Evolutionary conservation across 1,140 invertebrate genomes (phyloP).

Genomic region (Drosophila baimaii): DNA sequence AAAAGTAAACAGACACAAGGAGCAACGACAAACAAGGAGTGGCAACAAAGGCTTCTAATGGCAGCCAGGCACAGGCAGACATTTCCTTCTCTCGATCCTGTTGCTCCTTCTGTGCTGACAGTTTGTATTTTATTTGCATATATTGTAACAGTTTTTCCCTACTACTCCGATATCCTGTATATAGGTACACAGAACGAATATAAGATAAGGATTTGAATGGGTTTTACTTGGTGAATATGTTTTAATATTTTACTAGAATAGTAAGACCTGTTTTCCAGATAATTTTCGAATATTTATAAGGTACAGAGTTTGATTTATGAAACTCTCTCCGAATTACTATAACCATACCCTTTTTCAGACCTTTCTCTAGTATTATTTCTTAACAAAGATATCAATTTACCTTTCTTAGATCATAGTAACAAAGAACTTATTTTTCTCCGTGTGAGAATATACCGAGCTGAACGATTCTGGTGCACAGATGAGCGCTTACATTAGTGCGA

Average conservation of each 20-base stretch:
- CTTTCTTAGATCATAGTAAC: neutral
- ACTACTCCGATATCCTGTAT: slow-evolving; percentile 17
- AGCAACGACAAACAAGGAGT: slow-evolving; percentile 43
- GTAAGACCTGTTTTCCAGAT: too few species aligned
- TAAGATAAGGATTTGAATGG: neutral
- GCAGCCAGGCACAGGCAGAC: slow-evolving; percentile 38
- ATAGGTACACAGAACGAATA: neutral
- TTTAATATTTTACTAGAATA: neutral
- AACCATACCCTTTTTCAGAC: accelerated
- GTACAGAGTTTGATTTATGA: neutral
- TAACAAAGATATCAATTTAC: too few species aligned
- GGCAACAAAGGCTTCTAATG: slow-evolving; percentile 59
- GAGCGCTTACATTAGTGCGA: slow-evolving; percentile 62
- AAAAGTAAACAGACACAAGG: slow-evolving; percentile 70
- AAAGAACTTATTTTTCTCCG: neutral
- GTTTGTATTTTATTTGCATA: slow-evolving; percentile 78
- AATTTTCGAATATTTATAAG: neutral
- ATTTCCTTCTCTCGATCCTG: slow-evolving; percentile 38
- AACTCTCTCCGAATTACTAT: neutral
- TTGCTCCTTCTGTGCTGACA: slow-evolving; percentile 49
- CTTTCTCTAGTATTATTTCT: too few species aligned
- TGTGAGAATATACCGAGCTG: slow-evolving; percentile 5
- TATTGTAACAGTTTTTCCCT: slow-evolving; percentile 66
- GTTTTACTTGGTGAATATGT: too few species aligned
- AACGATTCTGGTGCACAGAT: slow-evolving; percentile 48